phyloP scores from a whole-genome alignment of 2,113 vertebrate genomes.

The Campylorhamphus procurvoides region DNA sequence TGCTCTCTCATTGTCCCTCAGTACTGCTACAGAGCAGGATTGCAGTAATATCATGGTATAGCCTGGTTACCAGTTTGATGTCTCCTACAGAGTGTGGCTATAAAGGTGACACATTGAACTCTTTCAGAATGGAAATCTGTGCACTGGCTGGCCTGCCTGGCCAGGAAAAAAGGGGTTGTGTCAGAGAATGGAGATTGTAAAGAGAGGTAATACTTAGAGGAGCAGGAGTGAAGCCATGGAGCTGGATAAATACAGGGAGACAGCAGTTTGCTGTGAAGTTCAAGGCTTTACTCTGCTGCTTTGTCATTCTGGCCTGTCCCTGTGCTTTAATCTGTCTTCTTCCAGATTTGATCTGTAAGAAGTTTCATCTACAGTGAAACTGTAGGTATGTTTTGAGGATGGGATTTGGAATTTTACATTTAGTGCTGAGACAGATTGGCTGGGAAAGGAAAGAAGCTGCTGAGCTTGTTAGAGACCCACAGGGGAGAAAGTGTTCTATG shows the following conservation, averaged over 20 bases:
- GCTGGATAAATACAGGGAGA: neutral
- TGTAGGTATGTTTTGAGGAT: neutral
- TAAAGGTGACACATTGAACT: neutral
- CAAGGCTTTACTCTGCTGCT: neutral
- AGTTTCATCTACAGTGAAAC: neutral
- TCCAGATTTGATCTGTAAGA: neutral
- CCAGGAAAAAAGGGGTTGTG: neutral
- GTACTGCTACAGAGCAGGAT: neutral
- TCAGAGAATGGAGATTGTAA: neutral
- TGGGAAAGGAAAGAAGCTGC: neutral
- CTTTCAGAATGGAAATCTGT: neutral
- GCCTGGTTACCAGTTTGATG: neutral
- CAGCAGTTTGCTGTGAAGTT: neutral
- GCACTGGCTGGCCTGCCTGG: neutral
- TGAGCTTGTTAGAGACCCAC: neutral
- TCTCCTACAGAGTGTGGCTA: neutral
- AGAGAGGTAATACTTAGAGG: neutral
- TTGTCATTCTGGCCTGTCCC: neutral
- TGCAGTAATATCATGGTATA: rapidly evolving
- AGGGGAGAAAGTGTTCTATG: neutral
- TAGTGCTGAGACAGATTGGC: neutral
- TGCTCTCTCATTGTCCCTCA: neutral
- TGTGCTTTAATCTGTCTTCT: neutral
- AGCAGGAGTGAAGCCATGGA: neutral
- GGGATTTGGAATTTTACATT: neutral